These are phyloP conservation scores for Cepphus grylle DNA, from an alignment of 2,113 vertebrate species.

Conservation along the genomic window DNA sequence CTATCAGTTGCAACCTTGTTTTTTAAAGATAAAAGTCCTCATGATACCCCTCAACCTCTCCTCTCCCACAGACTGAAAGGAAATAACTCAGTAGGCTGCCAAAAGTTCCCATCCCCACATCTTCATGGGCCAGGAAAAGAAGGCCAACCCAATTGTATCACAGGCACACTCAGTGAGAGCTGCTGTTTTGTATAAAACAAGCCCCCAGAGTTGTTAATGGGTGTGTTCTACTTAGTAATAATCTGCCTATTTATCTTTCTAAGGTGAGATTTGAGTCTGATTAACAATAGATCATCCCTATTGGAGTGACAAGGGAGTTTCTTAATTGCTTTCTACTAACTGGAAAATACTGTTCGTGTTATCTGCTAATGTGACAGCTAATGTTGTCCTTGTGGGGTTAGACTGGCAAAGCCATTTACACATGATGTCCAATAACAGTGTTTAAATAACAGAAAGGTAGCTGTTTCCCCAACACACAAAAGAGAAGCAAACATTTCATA, in stretches of 20 bases:
- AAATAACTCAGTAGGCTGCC: neutral
- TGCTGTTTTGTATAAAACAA: neutral
- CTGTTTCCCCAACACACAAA: neutral
- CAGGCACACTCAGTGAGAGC: neutral
- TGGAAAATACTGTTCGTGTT: neutral
- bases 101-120: neutral
- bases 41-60: neutral
- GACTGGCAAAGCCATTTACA: neutral
- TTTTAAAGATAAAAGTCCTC: neutral
- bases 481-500: neutral
- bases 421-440: neutral
- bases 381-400: neutral
- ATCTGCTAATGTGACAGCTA: neutral
- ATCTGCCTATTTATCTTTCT: neutral
- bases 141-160: neutral
- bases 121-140: neutral
- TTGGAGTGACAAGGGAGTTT: neutral
- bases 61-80: neutral
- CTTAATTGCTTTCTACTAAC: neutral
- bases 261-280: conserved; percentile 23
- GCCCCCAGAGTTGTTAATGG: neutral
- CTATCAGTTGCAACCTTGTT: neutral
- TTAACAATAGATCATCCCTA: neutral
- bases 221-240: neutral
- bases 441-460: neutral